These are phyloP conservation scores for Reticulitermes lucifugus DNA, from an alignment of 2,888 invertebrate species.

Conservation along the genomic window DNA sequence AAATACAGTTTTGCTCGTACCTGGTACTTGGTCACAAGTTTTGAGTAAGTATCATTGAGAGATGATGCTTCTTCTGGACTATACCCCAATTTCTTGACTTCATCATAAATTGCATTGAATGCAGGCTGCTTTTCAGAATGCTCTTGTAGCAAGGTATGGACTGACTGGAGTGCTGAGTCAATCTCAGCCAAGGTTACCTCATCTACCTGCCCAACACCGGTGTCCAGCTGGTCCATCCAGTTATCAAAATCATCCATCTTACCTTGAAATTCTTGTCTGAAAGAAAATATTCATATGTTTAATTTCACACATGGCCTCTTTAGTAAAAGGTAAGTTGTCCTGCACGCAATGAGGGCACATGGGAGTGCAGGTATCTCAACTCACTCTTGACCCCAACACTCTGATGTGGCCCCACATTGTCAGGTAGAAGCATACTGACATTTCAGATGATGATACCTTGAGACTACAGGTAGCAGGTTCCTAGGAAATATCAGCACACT, in stretches of 20 bases:
- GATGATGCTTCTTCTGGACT: slow-evolving; percentile 80
- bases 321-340: no score
- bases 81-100: slow-evolving; percentile 79
- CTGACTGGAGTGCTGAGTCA: slow-evolving; percentile 79
- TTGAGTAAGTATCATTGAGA: slow-evolving; percentile 80
- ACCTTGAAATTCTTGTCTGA: slow-evolving; percentile 83
- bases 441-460: no score
- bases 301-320: no score
- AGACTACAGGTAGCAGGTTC: no score
- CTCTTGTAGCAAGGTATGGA: slow-evolving; percentile 85
- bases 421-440: no score
- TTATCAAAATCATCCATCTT: slow-evolving; percentile 82
- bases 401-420: no score
- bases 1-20: slow-evolving; percentile 49
- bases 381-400: no score
- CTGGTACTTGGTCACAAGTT: slow-evolving; percentile 81
- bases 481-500: no score
- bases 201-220: slow-evolving; percentile 80
- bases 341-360: no score
- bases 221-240: slow-evolving; percentile 81
- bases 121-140: slow-evolving; percentile 85
- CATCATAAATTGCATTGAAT: slow-evolving; percentile 83
- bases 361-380: no score
- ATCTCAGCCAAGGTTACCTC: slow-evolving; percentile 86
- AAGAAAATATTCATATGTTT: slow-evolving; percentile 31